These are phyloP conservation scores for Acanthaster planci DNA, from an alignment of 35 echinoderm and acorn worm species.

Conservation along the genomic window DNA sequence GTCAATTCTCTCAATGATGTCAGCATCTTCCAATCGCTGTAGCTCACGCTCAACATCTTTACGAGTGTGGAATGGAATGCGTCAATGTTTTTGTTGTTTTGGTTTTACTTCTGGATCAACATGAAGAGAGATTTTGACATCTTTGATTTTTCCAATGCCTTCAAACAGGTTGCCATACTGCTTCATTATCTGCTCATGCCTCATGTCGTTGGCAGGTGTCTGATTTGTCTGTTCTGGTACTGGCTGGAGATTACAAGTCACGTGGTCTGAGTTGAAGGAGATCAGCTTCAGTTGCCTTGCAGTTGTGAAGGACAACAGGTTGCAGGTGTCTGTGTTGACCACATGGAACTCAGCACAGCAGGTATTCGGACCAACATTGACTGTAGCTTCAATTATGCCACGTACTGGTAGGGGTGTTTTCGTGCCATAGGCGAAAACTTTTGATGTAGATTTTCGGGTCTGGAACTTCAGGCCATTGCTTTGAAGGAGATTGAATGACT, in stretches of 20 bases:
- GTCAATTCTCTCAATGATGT: constrained; percentile 51
- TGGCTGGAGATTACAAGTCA: not conserved
- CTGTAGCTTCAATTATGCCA: not conserved
- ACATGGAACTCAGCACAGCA: not conserved
- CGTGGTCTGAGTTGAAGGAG: not conserved
- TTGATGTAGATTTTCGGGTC: not conserved
- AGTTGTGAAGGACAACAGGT: not conserved
- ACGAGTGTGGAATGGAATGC: constrained; percentile 69
- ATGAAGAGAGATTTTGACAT: constrained; percentile 48
- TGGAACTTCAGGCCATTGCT: not conserved
- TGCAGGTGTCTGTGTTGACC: not conserved
- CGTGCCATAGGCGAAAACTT: constrained; percentile 23
- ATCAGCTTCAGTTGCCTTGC: constrained; percentile 36
- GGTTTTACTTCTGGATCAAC: constrained; percentile 43
- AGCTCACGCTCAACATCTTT: constrained; percentile 62
- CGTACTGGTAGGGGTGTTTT: constrained; percentile 17
- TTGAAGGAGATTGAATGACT: not conserved
- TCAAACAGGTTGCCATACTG: constrained; percentile 5
- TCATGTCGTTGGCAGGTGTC: not conserved
- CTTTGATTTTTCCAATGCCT: constrained; percentile 51
- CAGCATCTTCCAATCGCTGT: constrained; percentile 23
- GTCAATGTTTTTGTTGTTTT: constrained; percentile 40
- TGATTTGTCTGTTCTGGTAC: not conserved
- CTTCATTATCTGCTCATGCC: not conserved
- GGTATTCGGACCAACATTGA: not conserved